A percentile compares a stretch with the other conserved stretches of the same genome.
Evolutionary conservation across 1,140 invertebrate species (phyloP).

Genomic region (Zaprionus kolodkinae): DNA sequence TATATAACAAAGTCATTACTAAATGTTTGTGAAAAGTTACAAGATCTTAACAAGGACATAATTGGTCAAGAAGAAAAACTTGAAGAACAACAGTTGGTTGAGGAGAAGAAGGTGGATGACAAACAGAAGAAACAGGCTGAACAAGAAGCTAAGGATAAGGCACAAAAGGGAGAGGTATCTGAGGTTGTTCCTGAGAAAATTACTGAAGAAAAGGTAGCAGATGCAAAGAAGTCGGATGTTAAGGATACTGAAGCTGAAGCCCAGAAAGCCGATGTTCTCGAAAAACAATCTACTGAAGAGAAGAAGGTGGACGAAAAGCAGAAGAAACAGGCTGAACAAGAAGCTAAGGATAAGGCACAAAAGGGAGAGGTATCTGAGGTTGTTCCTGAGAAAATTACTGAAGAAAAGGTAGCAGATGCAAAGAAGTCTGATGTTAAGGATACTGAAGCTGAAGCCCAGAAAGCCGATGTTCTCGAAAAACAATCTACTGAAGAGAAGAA

Average conservation of each 20-base stretch:
- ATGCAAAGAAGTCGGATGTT: constrained; percentile 1
- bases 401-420: constrained; percentile 16
- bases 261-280: constrained; percentile 40
- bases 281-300: constrained; percentile 43
- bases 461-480: constrained; percentile 40
- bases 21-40: constrained; percentile 46
- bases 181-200: constrained; percentile 38
- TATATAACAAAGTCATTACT: constrained; percentile 44
- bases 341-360: constrained; percentile 18
- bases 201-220: constrained; percentile 24
- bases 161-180: constrained; percentile 47
- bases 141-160: constrained; percentile 2
- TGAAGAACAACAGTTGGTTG: background rate
- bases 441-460: constrained; percentile 36
- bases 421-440: constrained; percentile 21
- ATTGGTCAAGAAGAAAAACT: constrained; percentile 16
- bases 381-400: constrained; percentile 24
- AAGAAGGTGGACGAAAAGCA: constrained; percentile 16
- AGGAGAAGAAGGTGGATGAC: constrained; percentile 15
- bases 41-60: constrained; percentile 21
- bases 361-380: constrained; percentile 48
- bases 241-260: constrained; percentile 36
- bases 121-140: constrained; percentile 26
- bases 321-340: constrained; percentile 30
- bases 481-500: constrained; percentile 32